phyloP scores from a whole-genome alignment of 2,113 vertebrate species.

The Varanus salvator region DNA sequence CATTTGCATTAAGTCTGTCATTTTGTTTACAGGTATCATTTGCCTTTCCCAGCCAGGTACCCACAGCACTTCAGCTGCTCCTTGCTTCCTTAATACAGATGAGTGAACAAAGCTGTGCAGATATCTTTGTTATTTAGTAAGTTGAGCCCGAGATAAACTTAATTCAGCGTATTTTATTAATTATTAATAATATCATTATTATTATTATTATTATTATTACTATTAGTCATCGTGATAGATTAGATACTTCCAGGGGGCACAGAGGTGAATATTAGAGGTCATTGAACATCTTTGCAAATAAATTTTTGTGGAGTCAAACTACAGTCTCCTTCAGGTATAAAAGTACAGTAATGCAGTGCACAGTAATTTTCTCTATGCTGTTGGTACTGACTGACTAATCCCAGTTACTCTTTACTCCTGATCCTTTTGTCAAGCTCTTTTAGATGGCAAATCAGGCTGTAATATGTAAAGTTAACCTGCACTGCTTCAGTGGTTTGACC shows the following conservation, averaged over 20 bases:
- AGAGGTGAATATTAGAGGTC: neutral
- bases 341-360: neutral
- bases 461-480: conserved; percentile 61
- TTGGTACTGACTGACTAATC: conserved; percentile 14
- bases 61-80: no score
- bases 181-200: no score
- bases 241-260: neutral
- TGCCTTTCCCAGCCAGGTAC: no score
- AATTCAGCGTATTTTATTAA: neutral
- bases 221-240: neutral
- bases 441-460: conserved; percentile 43
- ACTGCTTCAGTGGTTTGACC: conserved; percentile 51
- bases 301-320: neutral
- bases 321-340: neutral
- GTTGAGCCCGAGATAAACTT: neutral
- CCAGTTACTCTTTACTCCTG: conserved; percentile 16
- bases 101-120: neutral
- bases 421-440: conserved; percentile 36
- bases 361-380: conserved; percentile 21
- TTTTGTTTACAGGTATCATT: no score
- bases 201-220: no score
- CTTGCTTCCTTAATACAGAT: neutral
- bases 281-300: neutral
- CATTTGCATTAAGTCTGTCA: no score
- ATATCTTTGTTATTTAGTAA: neutral